Percentiles rank a stretch among this genome's conserved stretches.
These are phyloP conservation scores for Emys orbicularis DNA, from an alignment of 2,797 vertebrate genomes.

Conservation along the genomic window DNA sequence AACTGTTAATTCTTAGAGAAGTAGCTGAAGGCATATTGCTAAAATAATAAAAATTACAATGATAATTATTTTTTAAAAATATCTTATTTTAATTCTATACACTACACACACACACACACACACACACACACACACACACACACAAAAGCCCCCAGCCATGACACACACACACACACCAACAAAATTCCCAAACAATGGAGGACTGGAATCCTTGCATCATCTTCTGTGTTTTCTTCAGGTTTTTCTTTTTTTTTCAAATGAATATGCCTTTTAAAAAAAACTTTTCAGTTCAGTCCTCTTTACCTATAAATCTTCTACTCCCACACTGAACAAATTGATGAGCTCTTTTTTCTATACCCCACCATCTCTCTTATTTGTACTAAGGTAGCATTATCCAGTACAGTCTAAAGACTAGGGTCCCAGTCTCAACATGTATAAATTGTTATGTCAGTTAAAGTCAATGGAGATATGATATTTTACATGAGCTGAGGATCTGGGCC, in stretches of 20 bases:
- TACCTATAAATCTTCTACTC: constrained; percentile 68
- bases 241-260: constrained; percentile 46
- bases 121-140: too few relatives aligned
- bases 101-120: too few relatives aligned
- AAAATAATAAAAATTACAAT: constrained; percentile 43
- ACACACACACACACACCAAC: constrained; percentile 17
- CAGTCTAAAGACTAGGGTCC: constrained; percentile 22
- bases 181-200: not conserved
- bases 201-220: constrained; percentile 6
- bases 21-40: constrained; percentile 20
- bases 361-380: constrained; percentile 61
- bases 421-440: constrained; percentile 1
- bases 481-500: not conserved
- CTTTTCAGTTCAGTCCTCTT: constrained; percentile 58
- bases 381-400: constrained; percentile 50
- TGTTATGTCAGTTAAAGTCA: not conserved
- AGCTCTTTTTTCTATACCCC: constrained; percentile 58
- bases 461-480: not conserved
- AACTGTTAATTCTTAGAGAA: constrained; percentile 75
- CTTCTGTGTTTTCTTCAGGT: constrained; percentile 32
- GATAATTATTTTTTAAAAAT: constrained; percentile 52
- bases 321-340: constrained; percentile 68
- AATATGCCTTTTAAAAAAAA: constrained; percentile 6
- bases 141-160: not conserved
- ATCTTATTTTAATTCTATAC: constrained; percentile 52